Conservation (phyloP, 2,888 invertebrate species). For the Hyppa rectilinea region DNA sequence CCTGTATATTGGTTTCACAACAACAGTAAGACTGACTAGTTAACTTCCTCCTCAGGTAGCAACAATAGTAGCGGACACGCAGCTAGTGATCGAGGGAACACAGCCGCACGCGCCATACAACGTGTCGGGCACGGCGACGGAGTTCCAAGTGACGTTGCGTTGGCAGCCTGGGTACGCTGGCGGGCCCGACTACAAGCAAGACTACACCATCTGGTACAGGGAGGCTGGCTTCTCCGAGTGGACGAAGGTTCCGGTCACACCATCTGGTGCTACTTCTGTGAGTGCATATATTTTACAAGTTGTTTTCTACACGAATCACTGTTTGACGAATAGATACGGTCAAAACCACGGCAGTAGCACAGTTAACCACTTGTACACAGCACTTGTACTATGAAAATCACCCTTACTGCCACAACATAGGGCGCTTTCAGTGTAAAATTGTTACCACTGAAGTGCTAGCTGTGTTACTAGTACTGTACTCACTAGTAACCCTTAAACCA, state of each 20-base stretch:
- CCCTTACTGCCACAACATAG: background rate
- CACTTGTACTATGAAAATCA: too few relatives aligned
- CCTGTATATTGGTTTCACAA: background rate
- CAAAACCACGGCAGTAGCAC: background rate
- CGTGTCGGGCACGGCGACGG: conserved; percentile 96
- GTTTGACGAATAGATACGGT: background rate
- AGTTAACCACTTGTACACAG: too few relatives aligned
- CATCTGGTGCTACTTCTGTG: conserved; percentile 95
- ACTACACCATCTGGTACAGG: conserved; percentile 98
- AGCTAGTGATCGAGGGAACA: conserved; percentile 97
- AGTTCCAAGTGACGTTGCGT: conserved; percentile 96
- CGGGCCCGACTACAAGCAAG: conserved; percentile 98
- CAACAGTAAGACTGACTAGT: background rate
- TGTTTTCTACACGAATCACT: too few relatives aligned
- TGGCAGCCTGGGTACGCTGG: conserved; percentile 99
- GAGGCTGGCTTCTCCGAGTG: conserved; percentile 97
- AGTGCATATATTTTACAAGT: too few relatives aligned
- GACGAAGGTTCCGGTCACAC: conserved; percentile 98
- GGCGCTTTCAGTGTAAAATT: too few relatives aligned
- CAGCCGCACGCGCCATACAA: conserved; percentile 99
- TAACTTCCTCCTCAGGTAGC: conserved; percentile 91
- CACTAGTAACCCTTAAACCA: too few relatives aligned
- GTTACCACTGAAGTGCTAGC: background rate
- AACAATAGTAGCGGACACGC: conserved; percentile 97
- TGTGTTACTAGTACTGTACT: too few relatives aligned